These are phyloP conservation scores for Pseudomyrmex dendroicus DNA, from an alignment of 1,140 invertebrate genomes.

Conservation along the genomic window DNA sequence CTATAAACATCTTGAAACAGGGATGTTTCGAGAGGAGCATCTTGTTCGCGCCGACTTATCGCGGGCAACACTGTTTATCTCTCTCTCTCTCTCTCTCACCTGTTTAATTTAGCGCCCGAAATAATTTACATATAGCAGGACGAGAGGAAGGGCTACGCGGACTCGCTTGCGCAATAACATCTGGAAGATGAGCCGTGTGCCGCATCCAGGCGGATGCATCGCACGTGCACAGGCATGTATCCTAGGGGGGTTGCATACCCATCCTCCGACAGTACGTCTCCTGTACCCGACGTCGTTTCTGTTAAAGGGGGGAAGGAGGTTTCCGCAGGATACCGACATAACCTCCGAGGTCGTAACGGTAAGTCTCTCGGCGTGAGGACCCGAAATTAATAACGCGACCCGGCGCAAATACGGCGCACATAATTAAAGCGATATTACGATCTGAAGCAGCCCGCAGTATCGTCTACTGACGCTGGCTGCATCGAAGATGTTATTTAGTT, in stretches of 20 bases:
- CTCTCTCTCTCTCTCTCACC: constrained; percentile 39
- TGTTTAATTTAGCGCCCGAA: constrained; percentile 82
- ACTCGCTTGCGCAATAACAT: constrained; percentile 78
- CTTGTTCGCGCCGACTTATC: constrained; percentile 46
- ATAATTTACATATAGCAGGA: constrained; percentile 79
- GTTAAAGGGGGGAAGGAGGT: background rate
- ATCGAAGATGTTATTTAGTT: constrained; percentile 64
- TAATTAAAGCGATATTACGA: constrained; percentile 82
- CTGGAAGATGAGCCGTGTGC: constrained; percentile 79
- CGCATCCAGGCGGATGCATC: constrained; percentile 69
- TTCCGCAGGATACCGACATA: constrained; percentile 64
- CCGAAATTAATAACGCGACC: constrained; percentile 81
- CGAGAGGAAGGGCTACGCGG: constrained; percentile 4
- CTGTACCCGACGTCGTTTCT: constrained; percentile 35
- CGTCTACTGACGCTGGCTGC: constrained; percentile 53
- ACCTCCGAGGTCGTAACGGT: constrained; percentile 73
- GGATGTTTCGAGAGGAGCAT: constrained; percentile 12
- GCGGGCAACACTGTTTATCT: constrained; percentile 61
- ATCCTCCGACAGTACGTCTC: constrained; percentile 46
- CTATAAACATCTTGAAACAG: constrained; percentile 24
- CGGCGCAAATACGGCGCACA: constrained; percentile 78
- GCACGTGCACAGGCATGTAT: constrained; percentile 49
- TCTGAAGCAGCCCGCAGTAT: constrained; percentile 63
- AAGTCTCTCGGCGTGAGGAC: constrained; percentile 76
- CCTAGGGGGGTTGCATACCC: constrained; percentile 22